Percentiles rank a stretch among this genome's conserved stretches.
phyloP scores from a whole-genome alignment of 2,113 vertebrate species.

The Sigmodon hispidus region DNA sequence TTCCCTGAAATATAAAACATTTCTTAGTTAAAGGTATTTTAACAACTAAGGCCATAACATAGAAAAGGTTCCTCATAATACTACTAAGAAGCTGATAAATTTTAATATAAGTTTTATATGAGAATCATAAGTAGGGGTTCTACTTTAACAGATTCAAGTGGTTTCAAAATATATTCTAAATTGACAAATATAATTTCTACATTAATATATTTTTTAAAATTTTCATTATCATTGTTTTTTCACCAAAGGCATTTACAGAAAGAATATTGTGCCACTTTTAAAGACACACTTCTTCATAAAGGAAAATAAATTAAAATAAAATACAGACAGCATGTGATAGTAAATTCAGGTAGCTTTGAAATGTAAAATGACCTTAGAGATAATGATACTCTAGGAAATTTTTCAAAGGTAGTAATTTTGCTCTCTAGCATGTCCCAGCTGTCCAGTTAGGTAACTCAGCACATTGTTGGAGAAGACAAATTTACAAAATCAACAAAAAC shows the following conservation, averaged over 20 bases:
- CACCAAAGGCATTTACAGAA: background rate
- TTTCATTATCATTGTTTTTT: background rate
- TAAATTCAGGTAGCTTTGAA: background rate
- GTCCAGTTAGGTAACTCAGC: background rate
- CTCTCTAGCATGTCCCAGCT: background rate
- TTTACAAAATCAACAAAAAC: background rate
- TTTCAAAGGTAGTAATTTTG: constrained; percentile 24
- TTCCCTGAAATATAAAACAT: constrained; percentile 56
- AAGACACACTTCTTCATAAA: constrained; percentile 1
- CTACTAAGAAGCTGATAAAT: background rate
- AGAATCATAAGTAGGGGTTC: background rate
- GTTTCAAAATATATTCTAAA: constrained; percentile 21
- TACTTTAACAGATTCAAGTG: background rate
- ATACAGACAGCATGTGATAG: background rate
- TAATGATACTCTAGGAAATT: background rate
- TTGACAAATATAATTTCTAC: constrained; percentile 4
- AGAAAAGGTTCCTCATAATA: background rate
- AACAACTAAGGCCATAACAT: background rate
- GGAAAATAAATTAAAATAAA: constrained; percentile 34
- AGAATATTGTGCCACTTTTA: background rate
- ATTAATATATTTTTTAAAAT: background rate
- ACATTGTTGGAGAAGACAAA: background rate
- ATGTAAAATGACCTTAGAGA: background rate
- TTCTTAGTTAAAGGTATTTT: constrained; percentile 14
- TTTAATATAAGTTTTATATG: background rate